phyloP scores from a whole-genome alignment of 2,113 vertebrate genomes.

The Protobothrops mucrosquamatus region DNA sequence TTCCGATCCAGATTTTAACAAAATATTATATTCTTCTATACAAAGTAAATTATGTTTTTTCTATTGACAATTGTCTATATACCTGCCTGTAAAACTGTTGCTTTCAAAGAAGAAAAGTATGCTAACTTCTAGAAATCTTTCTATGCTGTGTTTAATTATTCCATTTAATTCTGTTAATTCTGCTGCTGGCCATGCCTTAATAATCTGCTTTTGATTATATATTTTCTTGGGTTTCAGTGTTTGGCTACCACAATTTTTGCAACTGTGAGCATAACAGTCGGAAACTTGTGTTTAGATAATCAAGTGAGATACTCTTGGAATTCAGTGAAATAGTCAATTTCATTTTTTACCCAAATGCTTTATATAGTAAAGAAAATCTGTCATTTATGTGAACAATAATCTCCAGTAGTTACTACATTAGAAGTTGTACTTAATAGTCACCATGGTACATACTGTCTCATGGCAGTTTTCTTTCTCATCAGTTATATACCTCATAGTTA shows the following conservation, averaged over 20 bases:
- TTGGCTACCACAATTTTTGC: constrained; percentile 15
- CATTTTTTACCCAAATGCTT: background rate
- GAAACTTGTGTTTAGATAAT: background rate
- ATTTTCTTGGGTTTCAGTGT: background rate
- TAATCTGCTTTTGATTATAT: background rate
- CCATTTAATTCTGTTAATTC: constrained; percentile 21
- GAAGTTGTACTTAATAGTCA: background rate
- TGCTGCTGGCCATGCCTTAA: background rate
- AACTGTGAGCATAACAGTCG: background rate
- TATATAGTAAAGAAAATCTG: background rate
- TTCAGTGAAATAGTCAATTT: background rate
- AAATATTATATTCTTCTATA: background rate
- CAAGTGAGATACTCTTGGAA: background rate
- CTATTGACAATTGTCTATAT: background rate
- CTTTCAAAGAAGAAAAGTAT: background rate
- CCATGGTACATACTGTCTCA: background rate
- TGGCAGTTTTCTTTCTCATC: background rate
- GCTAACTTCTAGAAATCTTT: background rate
- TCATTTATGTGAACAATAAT: background rate
- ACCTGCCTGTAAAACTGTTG: background rate
- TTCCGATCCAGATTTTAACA: background rate
- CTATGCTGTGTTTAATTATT: background rate
- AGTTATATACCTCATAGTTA: background rate
- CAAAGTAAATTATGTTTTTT: background rate
- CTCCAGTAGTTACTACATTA: background rate